Conservation (phyloP, 2,113 vertebrate genomes). For the Hymenochirus boettgeri region DNA sequence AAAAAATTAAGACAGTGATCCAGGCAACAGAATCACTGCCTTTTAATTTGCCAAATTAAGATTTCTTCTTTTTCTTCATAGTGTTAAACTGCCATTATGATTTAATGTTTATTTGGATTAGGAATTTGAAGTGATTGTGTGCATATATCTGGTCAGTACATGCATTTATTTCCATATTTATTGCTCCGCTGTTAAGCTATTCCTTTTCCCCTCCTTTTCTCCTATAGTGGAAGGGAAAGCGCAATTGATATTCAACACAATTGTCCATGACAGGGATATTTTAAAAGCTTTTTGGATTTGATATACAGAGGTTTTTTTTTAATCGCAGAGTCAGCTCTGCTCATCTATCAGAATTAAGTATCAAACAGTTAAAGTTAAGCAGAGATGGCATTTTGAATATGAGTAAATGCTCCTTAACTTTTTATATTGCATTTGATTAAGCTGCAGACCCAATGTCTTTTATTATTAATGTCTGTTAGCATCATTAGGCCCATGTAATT, state of each 20-base stretch:
- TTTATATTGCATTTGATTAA: constrained; percentile 59
- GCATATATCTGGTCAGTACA: not conserved
- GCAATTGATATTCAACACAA: constrained; percentile 62
- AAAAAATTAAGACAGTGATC: no score
- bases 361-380: constrained; percentile 57
- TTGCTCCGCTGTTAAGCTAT: constrained; percentile 8
- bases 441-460: constrained; percentile 45
- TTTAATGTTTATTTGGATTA: no score
- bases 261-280: constrained; percentile 63
- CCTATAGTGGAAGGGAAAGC: constrained; percentile 44
- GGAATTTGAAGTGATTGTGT: no score
- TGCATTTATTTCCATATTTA: not conserved
- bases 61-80: no score
- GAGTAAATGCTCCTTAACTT: constrained; percentile 66
- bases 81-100: no score
- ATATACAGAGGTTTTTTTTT: constrained; percentile 62
- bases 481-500: constrained; percentile 16
- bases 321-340: constrained; percentile 56
- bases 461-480: constrained; percentile 30
- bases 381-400: constrained; percentile 67
- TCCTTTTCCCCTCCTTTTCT: constrained; percentile 16
- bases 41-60: no score
- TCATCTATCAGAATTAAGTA: constrained; percentile 66
- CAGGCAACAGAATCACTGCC: no score
- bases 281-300: constrained; percentile 66